These are phyloP conservation scores for Myiopsitta monachus DNA, from an alignment of 2,113 vertebrate species.

Conservation along the genomic window DNA sequence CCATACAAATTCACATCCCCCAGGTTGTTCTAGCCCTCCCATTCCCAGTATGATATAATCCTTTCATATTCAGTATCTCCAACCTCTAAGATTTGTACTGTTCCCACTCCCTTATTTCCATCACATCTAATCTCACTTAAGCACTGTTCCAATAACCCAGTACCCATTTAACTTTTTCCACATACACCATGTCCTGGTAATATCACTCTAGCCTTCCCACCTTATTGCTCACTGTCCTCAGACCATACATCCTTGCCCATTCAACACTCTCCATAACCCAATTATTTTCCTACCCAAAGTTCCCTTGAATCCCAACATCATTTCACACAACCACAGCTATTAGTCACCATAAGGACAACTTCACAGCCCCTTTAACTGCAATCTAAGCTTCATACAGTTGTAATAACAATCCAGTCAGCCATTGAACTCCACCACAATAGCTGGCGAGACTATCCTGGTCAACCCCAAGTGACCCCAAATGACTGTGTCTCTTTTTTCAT, in stretches of 20 bases:
- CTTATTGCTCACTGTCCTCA: background rate
- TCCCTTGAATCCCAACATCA: background rate
- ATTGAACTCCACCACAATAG: background rate
- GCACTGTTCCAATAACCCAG: background rate
- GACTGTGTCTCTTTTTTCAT: background rate
- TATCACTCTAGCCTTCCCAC: background rate
- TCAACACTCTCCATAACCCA: background rate
- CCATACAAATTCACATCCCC: background rate
- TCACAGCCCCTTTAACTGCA: background rate
- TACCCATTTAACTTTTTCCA: background rate
- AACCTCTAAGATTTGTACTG: background rate
- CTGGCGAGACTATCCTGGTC: fast-evolving
- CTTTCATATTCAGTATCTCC: background rate
- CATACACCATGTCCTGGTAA: fast-evolving
- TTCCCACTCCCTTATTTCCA: background rate
- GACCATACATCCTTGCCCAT: background rate
- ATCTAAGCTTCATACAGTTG: background rate
- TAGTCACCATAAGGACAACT: background rate
- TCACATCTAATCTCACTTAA: background rate
- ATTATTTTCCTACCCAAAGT: background rate
- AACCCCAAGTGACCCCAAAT: background rate
- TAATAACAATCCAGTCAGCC: background rate
- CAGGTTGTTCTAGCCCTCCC: background rate
- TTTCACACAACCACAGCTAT: background rate
- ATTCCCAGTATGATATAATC: background rate